Percentiles rank a stretch among this genome's conserved stretches.
Evolutionary conservation across 2,113 vertebrate species (phyloP).

Genomic region (Triplophysa siluroides): DNA sequence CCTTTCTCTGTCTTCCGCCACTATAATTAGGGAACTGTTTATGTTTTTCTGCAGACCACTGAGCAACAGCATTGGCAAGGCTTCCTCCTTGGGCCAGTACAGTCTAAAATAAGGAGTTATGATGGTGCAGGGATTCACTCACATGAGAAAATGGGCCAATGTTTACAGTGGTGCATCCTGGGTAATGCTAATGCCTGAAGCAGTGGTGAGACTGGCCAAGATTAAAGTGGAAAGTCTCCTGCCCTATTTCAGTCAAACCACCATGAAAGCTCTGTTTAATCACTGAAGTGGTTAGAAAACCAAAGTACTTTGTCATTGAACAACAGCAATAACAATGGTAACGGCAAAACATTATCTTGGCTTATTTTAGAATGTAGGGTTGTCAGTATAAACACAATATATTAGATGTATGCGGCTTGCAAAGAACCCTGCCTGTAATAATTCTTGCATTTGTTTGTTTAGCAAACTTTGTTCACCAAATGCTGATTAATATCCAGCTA

Average conservation of each 20-base stretch:
- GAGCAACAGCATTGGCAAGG: slow-evolving; percentile 18
- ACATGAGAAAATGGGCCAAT: slow-evolving; percentile 15
- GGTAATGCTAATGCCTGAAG: slow-evolving; percentile 20
- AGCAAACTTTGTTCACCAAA: slow-evolving; percentile 28
- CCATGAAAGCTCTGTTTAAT: slow-evolving; percentile 31
- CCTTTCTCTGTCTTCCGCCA: slow-evolving; percentile 18
- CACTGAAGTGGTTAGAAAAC: slow-evolving; percentile 18
- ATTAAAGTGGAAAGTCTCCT: slow-evolving; percentile 35
- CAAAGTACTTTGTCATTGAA: slow-evolving; percentile 23
- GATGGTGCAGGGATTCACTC: slow-evolving; percentile 27
- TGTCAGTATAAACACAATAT: slow-evolving; percentile 12
- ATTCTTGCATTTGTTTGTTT: slow-evolving; percentile 22
- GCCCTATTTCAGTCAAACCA: slow-evolving; percentile 33
- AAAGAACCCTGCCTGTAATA: background rate
- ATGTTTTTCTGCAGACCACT: slow-evolving; percentile 44
- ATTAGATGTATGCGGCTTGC: slow-evolving; percentile 17
- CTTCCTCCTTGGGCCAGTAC: slow-evolving; percentile 16
- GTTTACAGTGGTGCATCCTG: slow-evolving; percentile 17
- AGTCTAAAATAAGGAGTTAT: slow-evolving; percentile 39
- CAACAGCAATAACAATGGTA: slow-evolving; percentile 27
- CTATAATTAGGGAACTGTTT: slow-evolving; percentile 44
- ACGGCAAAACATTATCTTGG: slow-evolving; percentile 15
- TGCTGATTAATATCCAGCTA: background rate
- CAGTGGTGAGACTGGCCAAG: slow-evolving; percentile 27
- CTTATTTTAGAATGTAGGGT: slow-evolving; percentile 30